phyloP scores from a whole-genome alignment of 1,140 invertebrate genomes.

The Sarcophaga peregrina region DNA sequence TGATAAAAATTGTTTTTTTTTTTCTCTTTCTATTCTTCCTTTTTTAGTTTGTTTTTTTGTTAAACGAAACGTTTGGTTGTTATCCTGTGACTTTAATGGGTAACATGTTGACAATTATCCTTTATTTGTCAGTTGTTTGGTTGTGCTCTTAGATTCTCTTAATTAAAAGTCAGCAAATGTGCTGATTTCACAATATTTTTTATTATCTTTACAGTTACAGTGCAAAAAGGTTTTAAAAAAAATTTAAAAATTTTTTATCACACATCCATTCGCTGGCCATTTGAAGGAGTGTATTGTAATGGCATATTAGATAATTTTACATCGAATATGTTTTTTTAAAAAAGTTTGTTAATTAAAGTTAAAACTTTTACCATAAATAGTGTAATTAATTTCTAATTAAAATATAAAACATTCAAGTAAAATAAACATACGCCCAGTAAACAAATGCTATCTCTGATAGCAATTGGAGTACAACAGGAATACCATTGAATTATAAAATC shows the following conservation, averaged over 20 bases:
- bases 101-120: constrained; percentile 15
- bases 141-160: not conserved
- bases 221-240: not conserved
- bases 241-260: not conserved
- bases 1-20: no score
- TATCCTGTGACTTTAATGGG: not conserved
- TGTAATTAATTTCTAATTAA: no score
- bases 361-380: not conserved
- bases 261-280: not conserved
- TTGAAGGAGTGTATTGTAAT: not conserved
- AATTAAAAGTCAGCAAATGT: not conserved
- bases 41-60: no score
- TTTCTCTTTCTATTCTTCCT: not conserved
- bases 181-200: not conserved
- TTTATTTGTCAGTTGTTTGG: not conserved
- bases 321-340: not conserved
- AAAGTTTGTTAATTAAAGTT: not conserved
- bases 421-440: no score
- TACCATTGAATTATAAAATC: no score
- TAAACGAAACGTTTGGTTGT: not conserved
- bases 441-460: no score
- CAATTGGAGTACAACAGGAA: no score
- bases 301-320: not conserved
- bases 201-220: not conserved
- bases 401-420: no score